phyloP scores from a whole-genome alignment of 2,888 invertebrate genomes.

The Diadromus collaris region DNA sequence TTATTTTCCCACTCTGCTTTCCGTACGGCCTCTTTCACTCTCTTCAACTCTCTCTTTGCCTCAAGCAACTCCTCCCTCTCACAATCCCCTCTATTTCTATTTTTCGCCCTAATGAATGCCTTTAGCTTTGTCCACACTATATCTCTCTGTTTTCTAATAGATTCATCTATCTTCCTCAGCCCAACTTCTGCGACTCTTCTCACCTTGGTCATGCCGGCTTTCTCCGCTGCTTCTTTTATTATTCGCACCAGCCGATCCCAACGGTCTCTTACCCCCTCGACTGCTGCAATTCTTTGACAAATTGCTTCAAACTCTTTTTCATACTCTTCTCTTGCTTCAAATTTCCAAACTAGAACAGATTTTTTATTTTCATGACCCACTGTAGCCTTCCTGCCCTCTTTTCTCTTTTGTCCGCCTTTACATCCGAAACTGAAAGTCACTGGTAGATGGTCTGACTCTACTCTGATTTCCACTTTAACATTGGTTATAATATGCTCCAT shows the following conservation, averaged over 20 bases:
- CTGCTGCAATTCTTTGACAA: background rate
- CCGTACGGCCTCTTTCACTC: background rate
- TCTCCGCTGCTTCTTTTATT: background rate
- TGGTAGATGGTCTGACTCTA: slow-evolving; percentile 23
- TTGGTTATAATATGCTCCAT: background rate
- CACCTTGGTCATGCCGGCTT: background rate
- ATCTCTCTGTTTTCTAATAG: background rate
- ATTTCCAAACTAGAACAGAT: slow-evolving; percentile 1
- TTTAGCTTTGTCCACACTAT: slow-evolving; percentile 2
- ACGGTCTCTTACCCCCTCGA: background rate
- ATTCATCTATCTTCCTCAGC: background rate
- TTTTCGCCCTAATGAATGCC: background rate
- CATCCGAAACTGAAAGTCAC: background rate
- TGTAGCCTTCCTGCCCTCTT: background rate
- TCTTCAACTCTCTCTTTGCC: background rate
- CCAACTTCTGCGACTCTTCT: background rate
- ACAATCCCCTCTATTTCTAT: background rate
- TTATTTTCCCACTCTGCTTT: slow-evolving; percentile 4
- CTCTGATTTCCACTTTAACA: slow-evolving; percentile 4
- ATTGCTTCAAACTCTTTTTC: background rate
- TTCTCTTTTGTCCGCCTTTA: background rate
- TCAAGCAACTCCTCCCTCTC: background rate
- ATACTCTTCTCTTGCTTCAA: background rate
- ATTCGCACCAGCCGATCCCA: background rate
- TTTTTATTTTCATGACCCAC: background rate